Evolutionary conservation across 2,797 vertebrate genomes (phyloP).

Genomic region (Distichodus sexfasciatus): DNA sequence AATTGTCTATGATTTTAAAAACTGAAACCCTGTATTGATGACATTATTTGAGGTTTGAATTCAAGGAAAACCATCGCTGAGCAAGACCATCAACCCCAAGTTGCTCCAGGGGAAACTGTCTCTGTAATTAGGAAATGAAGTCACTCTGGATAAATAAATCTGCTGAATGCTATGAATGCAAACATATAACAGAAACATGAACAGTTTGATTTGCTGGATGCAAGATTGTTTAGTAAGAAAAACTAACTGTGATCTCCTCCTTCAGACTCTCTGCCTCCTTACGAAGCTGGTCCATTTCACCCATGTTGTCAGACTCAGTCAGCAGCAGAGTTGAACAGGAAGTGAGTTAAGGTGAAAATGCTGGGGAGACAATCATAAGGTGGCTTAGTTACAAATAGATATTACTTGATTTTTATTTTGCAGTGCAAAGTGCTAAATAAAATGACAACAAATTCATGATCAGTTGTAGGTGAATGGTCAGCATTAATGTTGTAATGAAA

Average conservation of each 20-base stretch:
- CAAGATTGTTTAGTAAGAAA: constrained; percentile 61
- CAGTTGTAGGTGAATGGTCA: background rate
- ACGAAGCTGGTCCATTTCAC: constrained; percentile 92
- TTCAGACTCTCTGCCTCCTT: constrained; percentile 94
- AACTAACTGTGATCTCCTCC: constrained; percentile 92
- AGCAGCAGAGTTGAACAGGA: constrained; percentile 54
- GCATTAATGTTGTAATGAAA: constrained; percentile 19
- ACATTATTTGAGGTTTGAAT: too few species aligned
- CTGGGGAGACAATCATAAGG: too few species aligned
- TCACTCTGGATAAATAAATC: too few species aligned
- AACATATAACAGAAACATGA: too few species aligned
- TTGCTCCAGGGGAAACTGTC: too few species aligned
- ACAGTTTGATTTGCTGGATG: background rate
- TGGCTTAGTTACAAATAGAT: background rate
- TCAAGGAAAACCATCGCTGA: too few species aligned
- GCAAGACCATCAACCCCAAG: too few species aligned
- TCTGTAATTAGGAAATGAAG: too few species aligned
- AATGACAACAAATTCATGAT: background rate
- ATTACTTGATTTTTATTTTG: background rate
- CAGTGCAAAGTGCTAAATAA: background rate
- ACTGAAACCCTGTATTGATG: too few species aligned
- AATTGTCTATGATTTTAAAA: too few species aligned
- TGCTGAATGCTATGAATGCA: too few species aligned
- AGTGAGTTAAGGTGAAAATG: constrained; percentile 55
- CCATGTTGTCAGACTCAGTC: constrained; percentile 76